Conservation (phyloP, 2,888 invertebrate species). For the Cheilosia grossa region DNA sequence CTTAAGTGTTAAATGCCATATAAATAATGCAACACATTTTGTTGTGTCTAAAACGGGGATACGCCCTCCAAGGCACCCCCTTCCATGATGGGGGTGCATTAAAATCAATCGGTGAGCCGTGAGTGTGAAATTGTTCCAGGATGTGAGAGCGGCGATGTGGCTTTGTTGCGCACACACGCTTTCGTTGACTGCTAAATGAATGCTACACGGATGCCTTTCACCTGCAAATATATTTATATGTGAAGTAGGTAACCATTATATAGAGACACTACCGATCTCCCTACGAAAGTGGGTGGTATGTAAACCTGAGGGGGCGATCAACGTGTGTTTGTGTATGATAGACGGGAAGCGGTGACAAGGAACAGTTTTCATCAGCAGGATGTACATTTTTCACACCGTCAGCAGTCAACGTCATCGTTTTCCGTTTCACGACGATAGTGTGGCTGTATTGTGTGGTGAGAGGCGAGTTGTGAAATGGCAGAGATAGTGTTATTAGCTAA, state of each 20-base stretch:
- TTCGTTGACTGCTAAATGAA: constrained; percentile 52
- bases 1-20: constrained; percentile 67
- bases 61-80: background rate
- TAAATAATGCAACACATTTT: constrained; percentile 73
- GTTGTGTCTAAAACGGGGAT: constrained; percentile 27
- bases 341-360: constrained; percentile 20
- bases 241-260: background rate
- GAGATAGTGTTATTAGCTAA: constrained; percentile 60
- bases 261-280: background rate
- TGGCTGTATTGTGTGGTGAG: constrained; percentile 14
- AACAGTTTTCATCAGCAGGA: constrained; percentile 60
- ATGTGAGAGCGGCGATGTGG: constrained; percentile 36
- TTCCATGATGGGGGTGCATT: background rate
- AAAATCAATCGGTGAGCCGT: constrained; percentile 70
- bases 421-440: constrained; percentile 30
- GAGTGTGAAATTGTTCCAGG: constrained; percentile 68
- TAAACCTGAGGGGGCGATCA: constrained; percentile 22
- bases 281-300: constrained; percentile 22
- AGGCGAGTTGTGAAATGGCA: constrained; percentile 35
- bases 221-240: background rate
- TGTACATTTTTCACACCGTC: constrained; percentile 62
- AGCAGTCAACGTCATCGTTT: constrained; percentile 65
- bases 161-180: constrained; percentile 63
- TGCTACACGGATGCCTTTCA: constrained; percentile 30
- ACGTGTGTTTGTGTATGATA: background rate